phyloP scores from a whole-genome alignment of 2,797 vertebrate genomes.

The Cottoperca gobio region DNA sequence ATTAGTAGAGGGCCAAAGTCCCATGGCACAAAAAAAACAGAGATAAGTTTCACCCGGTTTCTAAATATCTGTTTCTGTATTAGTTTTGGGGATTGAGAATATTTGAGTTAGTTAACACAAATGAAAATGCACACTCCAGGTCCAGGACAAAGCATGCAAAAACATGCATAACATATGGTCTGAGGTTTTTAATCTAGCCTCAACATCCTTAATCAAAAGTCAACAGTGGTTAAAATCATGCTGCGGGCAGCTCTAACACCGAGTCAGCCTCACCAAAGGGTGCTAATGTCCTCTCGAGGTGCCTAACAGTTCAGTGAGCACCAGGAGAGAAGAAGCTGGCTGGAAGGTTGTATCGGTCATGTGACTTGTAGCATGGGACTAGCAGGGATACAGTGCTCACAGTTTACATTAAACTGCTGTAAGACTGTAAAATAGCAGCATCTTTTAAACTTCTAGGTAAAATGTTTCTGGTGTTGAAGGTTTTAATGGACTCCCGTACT shows the following conservation, averaged over 20 bases:
- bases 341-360: conserved; percentile 49
- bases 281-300: conserved; percentile 26
- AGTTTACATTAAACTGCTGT: conserved; percentile 13
- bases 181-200: background rate
- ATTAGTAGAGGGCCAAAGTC: background rate
- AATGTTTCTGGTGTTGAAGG: background rate
- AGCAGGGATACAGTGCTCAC: background rate
- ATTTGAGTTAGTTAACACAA: background rate
- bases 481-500: background rate
- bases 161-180: background rate
- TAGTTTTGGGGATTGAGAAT: background rate
- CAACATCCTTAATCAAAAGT: background rate
- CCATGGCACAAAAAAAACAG: background rate
- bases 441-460: background rate
- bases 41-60: background rate
- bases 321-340: conserved; percentile 35
- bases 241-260: background rate
- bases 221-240: background rate
- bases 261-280: conserved; percentile 20
- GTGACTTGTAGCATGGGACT: conserved; percentile 60
- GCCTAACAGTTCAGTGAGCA: conserved; percentile 41
- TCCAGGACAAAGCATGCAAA: background rate
- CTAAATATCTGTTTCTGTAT: background rate
- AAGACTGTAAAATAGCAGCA: background rate
- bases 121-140: background rate